These are phyloP conservation scores for Polymixis lichenea DNA, from an alignment of 2,888 invertebrate genomes.

Conservation along the genomic window DNA sequence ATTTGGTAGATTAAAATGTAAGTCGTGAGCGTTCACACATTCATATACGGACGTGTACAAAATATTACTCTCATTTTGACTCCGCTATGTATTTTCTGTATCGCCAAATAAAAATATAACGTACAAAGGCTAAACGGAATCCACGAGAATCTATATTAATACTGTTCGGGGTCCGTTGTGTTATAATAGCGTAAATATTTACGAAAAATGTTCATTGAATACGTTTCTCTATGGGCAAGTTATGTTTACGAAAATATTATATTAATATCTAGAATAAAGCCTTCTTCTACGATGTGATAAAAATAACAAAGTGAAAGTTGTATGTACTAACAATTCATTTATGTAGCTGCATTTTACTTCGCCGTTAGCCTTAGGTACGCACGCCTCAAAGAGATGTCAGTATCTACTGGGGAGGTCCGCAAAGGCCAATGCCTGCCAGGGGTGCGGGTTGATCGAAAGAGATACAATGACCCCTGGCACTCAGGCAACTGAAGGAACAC, in stretches of 20 bases:
- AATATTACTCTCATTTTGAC: constrained; percentile 59
- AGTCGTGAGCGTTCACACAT: constrained; percentile 12
- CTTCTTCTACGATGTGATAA: constrained; percentile 6
- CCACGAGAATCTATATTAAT: constrained; percentile 58
- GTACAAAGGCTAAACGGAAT: constrained; percentile 42
- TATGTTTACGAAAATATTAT: constrained; percentile 24
- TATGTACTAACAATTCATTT: background rate
- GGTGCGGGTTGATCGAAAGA: too few relatives aligned
- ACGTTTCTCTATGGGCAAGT: constrained; percentile 23
- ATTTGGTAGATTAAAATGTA: constrained; percentile 18
- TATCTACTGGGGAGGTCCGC: too few relatives aligned
- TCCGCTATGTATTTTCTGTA: constrained; percentile 37
- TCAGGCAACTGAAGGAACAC: too few relatives aligned
- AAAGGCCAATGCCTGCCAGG: too few relatives aligned
- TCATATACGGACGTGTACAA: constrained; percentile 30
- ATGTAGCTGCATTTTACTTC: background rate
- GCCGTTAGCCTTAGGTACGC: too few relatives aligned
- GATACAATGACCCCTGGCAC: too few relatives aligned
- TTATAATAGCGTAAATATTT: constrained; percentile 47
- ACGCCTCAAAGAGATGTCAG: too few relatives aligned
- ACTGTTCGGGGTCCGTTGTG: constrained; percentile 35
- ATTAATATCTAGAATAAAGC: background rate
- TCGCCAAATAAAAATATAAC: constrained; percentile 57
- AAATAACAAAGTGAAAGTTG: background rate
- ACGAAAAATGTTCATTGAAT: constrained; percentile 35